Conservation (phyloP, 2,113 vertebrate genomes). For the Tragelaphus imberbis region DNA sequence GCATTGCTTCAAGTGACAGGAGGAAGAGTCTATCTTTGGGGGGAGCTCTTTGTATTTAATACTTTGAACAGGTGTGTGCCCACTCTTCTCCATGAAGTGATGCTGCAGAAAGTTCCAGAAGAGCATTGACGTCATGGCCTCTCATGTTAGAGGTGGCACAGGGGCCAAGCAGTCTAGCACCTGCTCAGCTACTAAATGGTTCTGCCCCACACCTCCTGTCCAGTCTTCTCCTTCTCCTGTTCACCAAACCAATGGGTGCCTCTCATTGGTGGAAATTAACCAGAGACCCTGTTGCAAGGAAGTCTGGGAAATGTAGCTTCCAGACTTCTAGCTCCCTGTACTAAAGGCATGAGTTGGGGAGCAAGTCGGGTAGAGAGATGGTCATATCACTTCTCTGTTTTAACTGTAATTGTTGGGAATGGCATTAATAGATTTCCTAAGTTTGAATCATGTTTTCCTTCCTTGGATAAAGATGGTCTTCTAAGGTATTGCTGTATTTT, state of each 20-base stretch:
- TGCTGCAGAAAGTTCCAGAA: fast-evolving
- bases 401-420: fast-evolving
- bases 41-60: neutral
- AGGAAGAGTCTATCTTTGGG: neutral
- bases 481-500: fast-evolving
- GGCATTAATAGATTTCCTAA: fast-evolving
- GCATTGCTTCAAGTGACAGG: neutral
- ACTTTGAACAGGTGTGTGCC: neutral
- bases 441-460: neutral
- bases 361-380: fast-evolving
- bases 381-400: fast-evolving
- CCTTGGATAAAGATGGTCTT: neutral
- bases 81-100: too few relatives aligned
- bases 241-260: fast-evolving
- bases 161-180: fast-evolving
- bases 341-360: neutral
- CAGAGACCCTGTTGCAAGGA: fast-evolving
- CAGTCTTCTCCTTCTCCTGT: neutral
- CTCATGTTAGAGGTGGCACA: fast-evolving
- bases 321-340: neutral
- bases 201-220: fast-evolving
- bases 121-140: fast-evolving
- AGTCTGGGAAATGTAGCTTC: neutral
- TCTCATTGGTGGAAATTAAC: fast-evolving
- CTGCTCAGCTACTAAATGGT: fast-evolving